These are phyloP conservation scores for Scarus forsteni DNA, from an alignment of 2,797 vertebrate species.

Conservation along the genomic window DNA sequence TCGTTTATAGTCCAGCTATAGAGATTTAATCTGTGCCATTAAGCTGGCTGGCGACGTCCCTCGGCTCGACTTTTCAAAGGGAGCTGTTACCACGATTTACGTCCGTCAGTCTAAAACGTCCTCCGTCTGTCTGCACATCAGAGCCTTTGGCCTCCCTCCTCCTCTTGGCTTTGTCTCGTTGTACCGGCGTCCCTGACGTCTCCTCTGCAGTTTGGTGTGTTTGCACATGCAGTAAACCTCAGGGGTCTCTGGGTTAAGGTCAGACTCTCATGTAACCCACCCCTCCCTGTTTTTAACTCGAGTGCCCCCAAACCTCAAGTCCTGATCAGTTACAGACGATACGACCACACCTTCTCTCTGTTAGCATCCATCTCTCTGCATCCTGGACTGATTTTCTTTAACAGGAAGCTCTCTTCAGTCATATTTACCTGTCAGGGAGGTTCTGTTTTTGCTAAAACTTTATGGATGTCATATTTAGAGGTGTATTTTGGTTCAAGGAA, in stretches of 20 bases:
- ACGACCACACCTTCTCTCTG: slow-evolving; percentile 33
- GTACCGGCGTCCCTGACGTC: slow-evolving; percentile 9
- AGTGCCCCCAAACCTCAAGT: slow-evolving; percentile 37
- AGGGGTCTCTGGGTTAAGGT: slow-evolving; percentile 50
- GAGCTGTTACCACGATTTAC: slow-evolving; percentile 78
- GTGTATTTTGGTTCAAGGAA: too few species aligned
- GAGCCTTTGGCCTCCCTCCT: slow-evolving; percentile 42
- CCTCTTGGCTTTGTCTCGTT: slow-evolving; percentile 29
- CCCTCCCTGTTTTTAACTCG: slow-evolving; percentile 36
- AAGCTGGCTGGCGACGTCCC: slow-evolving; percentile 52
- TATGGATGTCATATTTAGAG: too few species aligned
- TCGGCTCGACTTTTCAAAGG: slow-evolving; percentile 72
- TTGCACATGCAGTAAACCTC: slow-evolving; percentile 53
- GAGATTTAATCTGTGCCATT: slow-evolving; percentile 77
- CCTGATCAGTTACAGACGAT: slow-evolving; percentile 63
- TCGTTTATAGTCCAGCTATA: slow-evolving; percentile 68
- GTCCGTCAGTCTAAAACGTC: slow-evolving; percentile 42
- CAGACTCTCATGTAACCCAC: slow-evolving; percentile 60
- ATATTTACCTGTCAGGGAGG: too few species aligned
- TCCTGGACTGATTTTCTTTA: too few species aligned
- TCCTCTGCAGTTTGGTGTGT: slow-evolving; percentile 31
- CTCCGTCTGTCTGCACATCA: slow-evolving; percentile 27
- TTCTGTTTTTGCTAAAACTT: too few species aligned
- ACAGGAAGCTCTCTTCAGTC: too few species aligned
- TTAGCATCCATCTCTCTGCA: too few species aligned